Conservation (phyloP, 2,797 vertebrate species). For the Notolabrus celidotus region DNA sequence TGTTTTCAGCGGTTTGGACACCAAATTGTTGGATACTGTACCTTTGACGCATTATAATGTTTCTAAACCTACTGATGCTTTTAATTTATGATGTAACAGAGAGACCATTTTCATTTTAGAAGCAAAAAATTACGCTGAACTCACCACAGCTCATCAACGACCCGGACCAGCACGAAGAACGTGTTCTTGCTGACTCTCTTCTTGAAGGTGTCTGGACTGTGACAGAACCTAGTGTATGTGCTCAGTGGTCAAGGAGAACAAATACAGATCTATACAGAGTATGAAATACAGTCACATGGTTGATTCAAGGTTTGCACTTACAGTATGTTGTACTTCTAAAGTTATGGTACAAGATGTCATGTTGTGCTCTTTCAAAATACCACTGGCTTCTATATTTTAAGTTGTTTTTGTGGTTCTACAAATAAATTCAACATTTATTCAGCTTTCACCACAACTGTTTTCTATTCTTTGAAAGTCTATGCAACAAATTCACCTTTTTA, state of each 20-base stretch:
- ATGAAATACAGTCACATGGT: neutral
- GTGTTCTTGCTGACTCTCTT: constrained; percentile 99
- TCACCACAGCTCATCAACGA: constrained; percentile 99
- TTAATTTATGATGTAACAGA: too few species aligned
- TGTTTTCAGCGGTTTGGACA: too few species aligned
- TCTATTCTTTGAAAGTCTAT: neutral
- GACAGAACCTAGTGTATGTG: constrained; percentile 97
- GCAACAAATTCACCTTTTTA: neutral
- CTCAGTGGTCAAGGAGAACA: constrained; percentile 85
- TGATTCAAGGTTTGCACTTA: too few species aligned
- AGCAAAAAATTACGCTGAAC: constrained; percentile 52
- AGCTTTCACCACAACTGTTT: neutral
- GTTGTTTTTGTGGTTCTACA: neutral
- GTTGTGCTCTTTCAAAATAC: too few species aligned
- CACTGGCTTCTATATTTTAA: too few species aligned
- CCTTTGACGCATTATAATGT: too few species aligned
- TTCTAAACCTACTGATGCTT: too few species aligned
- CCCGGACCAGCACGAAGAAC: constrained; percentile 97
- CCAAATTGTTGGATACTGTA: too few species aligned
- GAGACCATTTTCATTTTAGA: too few species aligned
- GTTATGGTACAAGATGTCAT: too few species aligned
- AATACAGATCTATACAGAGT: too few species aligned
- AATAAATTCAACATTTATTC: neutral
- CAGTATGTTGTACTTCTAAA: too few species aligned
- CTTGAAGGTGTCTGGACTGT: constrained; percentile 96